Evolutionary conservation across 2,888 invertebrate species (phyloP), one percentile per base, ranked within the genome.

Genomic region (Melieria picta): DNA sequence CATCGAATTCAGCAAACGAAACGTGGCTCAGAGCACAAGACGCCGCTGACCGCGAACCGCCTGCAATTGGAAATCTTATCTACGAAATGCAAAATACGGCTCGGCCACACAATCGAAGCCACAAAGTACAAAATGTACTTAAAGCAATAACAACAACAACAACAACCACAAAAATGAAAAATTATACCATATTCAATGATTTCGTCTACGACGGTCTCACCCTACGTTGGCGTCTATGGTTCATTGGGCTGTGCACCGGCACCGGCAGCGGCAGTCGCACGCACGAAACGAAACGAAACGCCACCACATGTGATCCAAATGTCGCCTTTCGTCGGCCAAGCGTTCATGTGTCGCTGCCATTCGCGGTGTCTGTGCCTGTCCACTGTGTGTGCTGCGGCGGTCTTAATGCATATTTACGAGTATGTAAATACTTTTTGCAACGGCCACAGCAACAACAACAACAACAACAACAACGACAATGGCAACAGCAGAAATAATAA

Each of bases 231-330:
- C 30, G 30, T 30, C 30, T 30, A 30, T 30, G 30, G 30, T 30
- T 30, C 30, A 30, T 30, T 30, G 30, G 30, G 30, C 30, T 30
- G 30, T 30, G 30, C 30, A 30, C 30, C 16, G 16, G 16, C 16
- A 16, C 1, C 30, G 30, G 30, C 30, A 30, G 30, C 30, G 30
- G 30, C 30, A 30, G 30, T 30, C 30, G 30, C 30, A 30, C 30
- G 30, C 30, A 30, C 30, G 30, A 30, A 30, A 30, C 30, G 30
- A 30, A 30, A 30, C 46, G 13, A 61, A 61, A 61, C 45, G 61
- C 66, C n/a, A 66, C 66, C 72, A 72, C 68, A 62, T 72, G 72
- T 60, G 72, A 63, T 67, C 67, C 72, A 72, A 72, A 72, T 72
- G 72, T 61, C 13, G 30, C 52, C 5, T 7, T 52, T 52, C 13